A percentile compares a stretch with the other conserved stretches of the same genome.
phyloP scores from a whole-genome alignment of 2,113 vertebrate genomes.

The Mobula birostris region DNA sequence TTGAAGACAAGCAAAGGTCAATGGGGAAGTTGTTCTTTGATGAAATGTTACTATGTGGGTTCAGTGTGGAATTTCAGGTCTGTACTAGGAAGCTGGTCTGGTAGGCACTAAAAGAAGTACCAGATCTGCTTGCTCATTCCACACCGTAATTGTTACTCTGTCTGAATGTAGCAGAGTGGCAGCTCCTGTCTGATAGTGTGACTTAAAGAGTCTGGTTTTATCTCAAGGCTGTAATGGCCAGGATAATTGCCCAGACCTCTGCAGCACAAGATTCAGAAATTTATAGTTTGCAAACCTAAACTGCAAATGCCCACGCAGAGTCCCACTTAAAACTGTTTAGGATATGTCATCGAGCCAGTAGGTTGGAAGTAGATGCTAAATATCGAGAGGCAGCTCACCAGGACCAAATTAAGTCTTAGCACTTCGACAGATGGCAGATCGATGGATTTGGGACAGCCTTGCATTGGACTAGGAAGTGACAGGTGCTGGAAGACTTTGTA shows the following conservation, averaged over 20 bases:
- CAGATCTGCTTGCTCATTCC: not conserved
- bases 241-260: not conserved
- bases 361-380: too few relatives aligned
- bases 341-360: not conserved
- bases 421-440: not conserved
- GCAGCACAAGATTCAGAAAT: not conserved
- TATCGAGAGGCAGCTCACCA: not conserved
- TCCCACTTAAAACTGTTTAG: not conserved
- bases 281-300: not conserved
- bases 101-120: not conserved
- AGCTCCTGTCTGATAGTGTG: not conserved
- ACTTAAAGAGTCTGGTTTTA: not conserved
- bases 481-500: too few relatives aligned
- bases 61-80: not conserved
- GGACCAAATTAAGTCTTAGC: too few relatives aligned
- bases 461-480: not conserved
- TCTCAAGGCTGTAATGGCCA: not conserved
- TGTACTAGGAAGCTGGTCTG: not conserved
- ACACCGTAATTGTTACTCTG: not conserved
- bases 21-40: not conserved
- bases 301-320: not conserved
- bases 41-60: not conserved
- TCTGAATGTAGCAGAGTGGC: not conserved
- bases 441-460: not conserved
- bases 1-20: not conserved